These are phyloP conservation scores for Megalonaias nervosa DNA, from an alignment of 1,140 invertebrate species.

Conservation along the genomic window DNA sequence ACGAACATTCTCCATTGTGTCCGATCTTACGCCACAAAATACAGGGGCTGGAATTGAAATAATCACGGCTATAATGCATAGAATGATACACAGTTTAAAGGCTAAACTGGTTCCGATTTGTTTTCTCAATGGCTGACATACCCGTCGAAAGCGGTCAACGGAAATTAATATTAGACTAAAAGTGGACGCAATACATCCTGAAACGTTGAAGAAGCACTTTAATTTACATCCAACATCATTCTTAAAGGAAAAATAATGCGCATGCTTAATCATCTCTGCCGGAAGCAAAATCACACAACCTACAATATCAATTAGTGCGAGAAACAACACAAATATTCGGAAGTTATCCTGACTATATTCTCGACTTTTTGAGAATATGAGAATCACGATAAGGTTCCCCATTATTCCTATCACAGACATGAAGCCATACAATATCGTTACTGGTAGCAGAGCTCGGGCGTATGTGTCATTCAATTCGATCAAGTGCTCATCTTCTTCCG, in stretches of 20 bases:
- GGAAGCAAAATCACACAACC: slow-evolving; percentile 22
- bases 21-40: slow-evolving; percentile 16
- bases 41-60: slow-evolving; percentile 18
- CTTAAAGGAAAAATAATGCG: slow-evolving; percentile 22
- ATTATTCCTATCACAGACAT: slow-evolving; percentile 2
- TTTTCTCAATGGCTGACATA: slow-evolving; percentile 22
- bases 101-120: slow-evolving; percentile 16
- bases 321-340: slow-evolving; percentile 18
- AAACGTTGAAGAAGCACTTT: slow-evolving; percentile 31
- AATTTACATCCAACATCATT: slow-evolving; percentile 13
- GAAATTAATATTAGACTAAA: slow-evolving; percentile 19
- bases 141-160: slow-evolving; percentile 21
- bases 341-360: background rate
- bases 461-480: slow-evolving; percentile 1
- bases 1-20: slow-evolving; percentile 14
- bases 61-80: background rate
- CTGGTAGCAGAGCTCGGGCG: background rate
- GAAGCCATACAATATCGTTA: background rate
- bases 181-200: slow-evolving; percentile 6
- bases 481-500: background rate
- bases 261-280: slow-evolving; percentile 29
- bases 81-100: slow-evolving; percentile 11
- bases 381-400: slow-evolving; percentile 1
- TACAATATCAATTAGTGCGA: slow-evolving; percentile 18
- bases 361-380: background rate